These are phyloP conservation scores for Lepisosteus osseus DNA, from an alignment of 2,113 vertebrate species.

Conservation along the genomic window DNA sequence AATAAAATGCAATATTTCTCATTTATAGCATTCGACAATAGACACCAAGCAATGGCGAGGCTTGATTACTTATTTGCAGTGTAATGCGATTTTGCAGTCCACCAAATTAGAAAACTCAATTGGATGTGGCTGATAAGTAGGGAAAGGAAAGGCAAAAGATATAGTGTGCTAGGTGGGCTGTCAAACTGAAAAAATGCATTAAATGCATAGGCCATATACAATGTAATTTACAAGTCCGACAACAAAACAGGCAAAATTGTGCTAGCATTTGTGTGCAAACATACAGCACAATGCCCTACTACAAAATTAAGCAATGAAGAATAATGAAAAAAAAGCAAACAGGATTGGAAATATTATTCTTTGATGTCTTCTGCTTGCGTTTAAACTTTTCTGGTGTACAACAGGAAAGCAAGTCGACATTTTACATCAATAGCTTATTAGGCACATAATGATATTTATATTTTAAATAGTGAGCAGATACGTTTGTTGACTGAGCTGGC, in stretches of 20 bases:
- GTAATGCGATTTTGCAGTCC: not conserved
- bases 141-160: not conserved
- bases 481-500: too few species aligned
- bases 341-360: too few species aligned
- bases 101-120: constrained; percentile 1
- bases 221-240: not conserved
- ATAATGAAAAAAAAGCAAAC: too few species aligned
- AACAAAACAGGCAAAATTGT: not conserved
- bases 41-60: not conserved
- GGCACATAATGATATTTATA: too few species aligned
- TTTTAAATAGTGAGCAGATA: too few species aligned
- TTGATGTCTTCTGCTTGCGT: too few species aligned
- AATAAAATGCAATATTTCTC: constrained; percentile 1
- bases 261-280: too few species aligned
- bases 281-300: too few species aligned
- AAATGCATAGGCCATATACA: not conserved
- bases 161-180: not conserved
- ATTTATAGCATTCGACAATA: not conserved
- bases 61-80: constrained; percentile 5
- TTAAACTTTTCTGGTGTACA: too few species aligned
- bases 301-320: too few species aligned
- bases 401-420: too few species aligned
- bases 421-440: too few species aligned
- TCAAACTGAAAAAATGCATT: not conserved
- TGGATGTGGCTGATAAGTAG: not conserved